These are phyloP conservation scores for Malacoctenus gilli DNA, from an alignment of 2,797 vertebrate species.

Conservation along the genomic window DNA sequence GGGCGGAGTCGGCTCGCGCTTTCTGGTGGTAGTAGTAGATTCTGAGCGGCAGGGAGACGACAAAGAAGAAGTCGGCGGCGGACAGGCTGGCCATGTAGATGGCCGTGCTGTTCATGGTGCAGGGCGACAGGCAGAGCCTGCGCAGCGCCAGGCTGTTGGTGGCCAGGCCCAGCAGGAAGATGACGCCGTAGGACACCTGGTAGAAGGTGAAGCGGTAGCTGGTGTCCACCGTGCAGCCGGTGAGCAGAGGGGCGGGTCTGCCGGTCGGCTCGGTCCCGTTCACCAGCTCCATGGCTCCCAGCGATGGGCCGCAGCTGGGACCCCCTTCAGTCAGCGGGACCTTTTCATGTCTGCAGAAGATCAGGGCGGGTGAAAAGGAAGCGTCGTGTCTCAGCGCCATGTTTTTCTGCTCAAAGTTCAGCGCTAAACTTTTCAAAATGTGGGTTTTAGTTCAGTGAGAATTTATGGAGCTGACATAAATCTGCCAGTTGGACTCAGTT, in stretches of 20 bases:
- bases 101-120: conserved; percentile 69
- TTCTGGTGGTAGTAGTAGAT: conserved; percentile 78
- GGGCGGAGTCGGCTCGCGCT: conserved; percentile 28
- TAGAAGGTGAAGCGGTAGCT: conserved; percentile 80
- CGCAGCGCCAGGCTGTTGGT: conserved; percentile 74
- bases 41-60: conserved; percentile 77
- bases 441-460: no score
- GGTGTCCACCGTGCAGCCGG: conserved; percentile 76
- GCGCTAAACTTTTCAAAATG: no score
- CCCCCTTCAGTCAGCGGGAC: background rate
- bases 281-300: conserved; percentile 63
- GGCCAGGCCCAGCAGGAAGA: conserved; percentile 75
- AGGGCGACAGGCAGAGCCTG: conserved; percentile 61
- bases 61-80: conserved; percentile 72
- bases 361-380: background rate
- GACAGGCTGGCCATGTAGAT: conserved; percentile 78
- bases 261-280: conserved; percentile 58
- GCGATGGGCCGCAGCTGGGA: no score
- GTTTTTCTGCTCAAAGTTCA: no score
- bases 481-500: no score
- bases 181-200: conserved; percentile 77
- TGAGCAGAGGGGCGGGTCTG: background rate
- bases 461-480: no score
- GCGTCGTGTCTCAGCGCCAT: background rate
- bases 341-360: conserved; percentile 33